Conservation (phyloP, 2,113 vertebrate species). For the Chlorodrepanis virens region DNA sequence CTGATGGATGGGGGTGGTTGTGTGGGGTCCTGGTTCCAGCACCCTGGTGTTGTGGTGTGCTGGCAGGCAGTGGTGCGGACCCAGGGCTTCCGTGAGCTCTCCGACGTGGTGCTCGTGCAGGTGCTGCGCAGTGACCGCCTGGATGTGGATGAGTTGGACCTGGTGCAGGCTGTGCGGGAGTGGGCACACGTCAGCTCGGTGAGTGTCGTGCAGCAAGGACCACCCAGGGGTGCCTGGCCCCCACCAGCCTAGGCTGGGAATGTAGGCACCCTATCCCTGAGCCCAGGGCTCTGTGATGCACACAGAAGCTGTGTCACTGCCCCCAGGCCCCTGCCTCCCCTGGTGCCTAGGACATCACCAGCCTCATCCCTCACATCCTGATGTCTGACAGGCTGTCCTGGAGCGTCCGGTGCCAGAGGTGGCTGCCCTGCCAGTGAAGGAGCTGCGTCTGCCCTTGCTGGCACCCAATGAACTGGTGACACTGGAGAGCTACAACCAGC, state of each 20-base stretch:
- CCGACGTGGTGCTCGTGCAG: slow-evolving; percentile 56
- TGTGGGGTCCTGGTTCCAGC: not conserved
- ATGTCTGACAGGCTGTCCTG: slow-evolving; percentile 76
- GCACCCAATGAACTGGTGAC: slow-evolving; percentile 73
- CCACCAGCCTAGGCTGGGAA: not conserved
- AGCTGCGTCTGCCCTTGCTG: slow-evolving; percentile 76
- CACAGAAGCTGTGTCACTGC: not conserved
- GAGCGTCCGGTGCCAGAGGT: slow-evolving; percentile 67
- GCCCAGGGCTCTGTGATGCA: not conserved
- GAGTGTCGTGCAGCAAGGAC: not conserved
- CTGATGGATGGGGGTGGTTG: too few species aligned
- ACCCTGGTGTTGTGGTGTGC: accelerated
- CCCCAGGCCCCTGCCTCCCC: too few species aligned
- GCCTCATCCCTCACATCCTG: not conserved
- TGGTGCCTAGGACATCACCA: not conserved
- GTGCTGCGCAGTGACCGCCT: slow-evolving; percentile 74
- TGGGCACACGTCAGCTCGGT: slow-evolving; percentile 82
- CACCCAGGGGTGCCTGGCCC: not conserved
- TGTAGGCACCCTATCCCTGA: not conserved
- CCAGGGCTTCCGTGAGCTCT: slow-evolving; percentile 76
- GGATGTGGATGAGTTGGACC: slow-evolving; percentile 69
- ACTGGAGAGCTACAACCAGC: slow-evolving; percentile 74
- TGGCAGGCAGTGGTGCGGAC: slow-evolving; percentile 73
- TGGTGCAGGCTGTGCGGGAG: slow-evolving; percentile 71
- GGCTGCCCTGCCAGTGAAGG: slow-evolving; percentile 63